Percentiles rank a stretch among this genome's conserved stretches.
These are phyloP conservation scores for Anseranas semipalmata DNA, from an alignment of 2,113 vertebrate genomes.

Conservation along the genomic window DNA sequence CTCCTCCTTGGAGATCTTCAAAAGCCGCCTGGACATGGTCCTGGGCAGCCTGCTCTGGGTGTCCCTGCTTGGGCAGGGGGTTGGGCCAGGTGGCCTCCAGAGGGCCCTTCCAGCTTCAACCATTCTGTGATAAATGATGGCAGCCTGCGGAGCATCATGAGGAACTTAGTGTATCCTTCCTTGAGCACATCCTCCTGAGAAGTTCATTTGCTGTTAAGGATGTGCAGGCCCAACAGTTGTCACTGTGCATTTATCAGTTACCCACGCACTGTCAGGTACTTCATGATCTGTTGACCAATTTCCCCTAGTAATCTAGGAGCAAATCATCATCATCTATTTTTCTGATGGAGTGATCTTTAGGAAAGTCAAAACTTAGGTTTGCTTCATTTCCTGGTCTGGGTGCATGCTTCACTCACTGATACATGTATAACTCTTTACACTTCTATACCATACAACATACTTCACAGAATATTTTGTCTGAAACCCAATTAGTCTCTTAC, in stretches of 20 bases:
- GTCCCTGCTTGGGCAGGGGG: too few relatives aligned
- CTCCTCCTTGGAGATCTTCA: too few relatives aligned
- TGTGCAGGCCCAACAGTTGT: background rate
- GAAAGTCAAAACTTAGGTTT: background rate
- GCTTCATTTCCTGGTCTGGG: background rate
- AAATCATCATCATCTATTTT: background rate
- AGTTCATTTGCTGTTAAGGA: background rate
- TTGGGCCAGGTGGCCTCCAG: too few relatives aligned
- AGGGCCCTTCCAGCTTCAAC: too few relatives aligned
- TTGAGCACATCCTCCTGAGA: background rate
- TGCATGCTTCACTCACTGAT: background rate
- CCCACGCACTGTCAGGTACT: accelerated
- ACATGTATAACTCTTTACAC: background rate
- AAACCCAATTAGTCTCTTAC: background rate
- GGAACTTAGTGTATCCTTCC: background rate
- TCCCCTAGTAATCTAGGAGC: background rate
- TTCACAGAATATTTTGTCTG: background rate
- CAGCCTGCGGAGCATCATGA: background rate
- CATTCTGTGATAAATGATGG: too few relatives aligned
- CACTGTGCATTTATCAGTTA: background rate
- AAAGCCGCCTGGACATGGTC: too few relatives aligned
- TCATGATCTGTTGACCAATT: background rate
- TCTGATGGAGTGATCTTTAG: background rate
- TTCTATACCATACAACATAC: background rate
- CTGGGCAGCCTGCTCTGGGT: too few relatives aligned